These are phyloP conservation scores for Dasyurus viverrinus DNA, from an alignment of 2,113 vertebrate genomes.

Conservation along the genomic window DNA sequence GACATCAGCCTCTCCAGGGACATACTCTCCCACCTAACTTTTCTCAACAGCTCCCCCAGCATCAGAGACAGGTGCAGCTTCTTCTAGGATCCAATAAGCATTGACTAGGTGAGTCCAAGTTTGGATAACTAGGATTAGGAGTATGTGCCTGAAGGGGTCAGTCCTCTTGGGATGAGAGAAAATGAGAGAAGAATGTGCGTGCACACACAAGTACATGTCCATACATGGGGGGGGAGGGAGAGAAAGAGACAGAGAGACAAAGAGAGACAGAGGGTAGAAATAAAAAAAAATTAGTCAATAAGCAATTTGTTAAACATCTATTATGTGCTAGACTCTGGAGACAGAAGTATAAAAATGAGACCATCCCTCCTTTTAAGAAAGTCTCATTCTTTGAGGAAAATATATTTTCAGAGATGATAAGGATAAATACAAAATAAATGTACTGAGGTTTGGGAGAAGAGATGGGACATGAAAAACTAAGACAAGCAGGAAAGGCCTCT, in stretches of 20 bases:
- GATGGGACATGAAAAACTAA: not conserved
- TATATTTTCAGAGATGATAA: not conserved
- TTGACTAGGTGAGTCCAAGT: conserved; percentile 23
- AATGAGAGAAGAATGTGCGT: not conserved
- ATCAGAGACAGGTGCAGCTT: conserved; percentile 19
- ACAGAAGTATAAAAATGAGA: not conserved
- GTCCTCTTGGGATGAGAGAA: not conserved
- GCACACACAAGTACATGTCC: not conserved
- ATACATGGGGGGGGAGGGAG: no score
- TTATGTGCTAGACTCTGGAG: not conserved
- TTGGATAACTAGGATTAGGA: not conserved
- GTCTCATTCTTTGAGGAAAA: not conserved
- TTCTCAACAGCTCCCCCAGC: conserved; percentile 42
- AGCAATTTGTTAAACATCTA: not conserved
- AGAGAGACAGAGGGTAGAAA: not conserved
- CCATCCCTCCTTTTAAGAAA: not conserved
- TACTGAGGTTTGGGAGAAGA: not conserved
- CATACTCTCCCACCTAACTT: conserved; percentile 56
- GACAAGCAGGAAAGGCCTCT: no score
- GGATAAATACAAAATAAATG: not conserved
- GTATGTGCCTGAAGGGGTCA: not conserved
- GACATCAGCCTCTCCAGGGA: not conserved
- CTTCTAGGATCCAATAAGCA: conserved; percentile 22
- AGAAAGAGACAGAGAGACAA: no score
- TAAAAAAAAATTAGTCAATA: not conserved